A percentile compares a stretch with the other conserved stretches of the same genome.
phyloP scores from a whole-genome alignment of 2,888 invertebrate genomes.

The Congeria kusceri region DNA sequence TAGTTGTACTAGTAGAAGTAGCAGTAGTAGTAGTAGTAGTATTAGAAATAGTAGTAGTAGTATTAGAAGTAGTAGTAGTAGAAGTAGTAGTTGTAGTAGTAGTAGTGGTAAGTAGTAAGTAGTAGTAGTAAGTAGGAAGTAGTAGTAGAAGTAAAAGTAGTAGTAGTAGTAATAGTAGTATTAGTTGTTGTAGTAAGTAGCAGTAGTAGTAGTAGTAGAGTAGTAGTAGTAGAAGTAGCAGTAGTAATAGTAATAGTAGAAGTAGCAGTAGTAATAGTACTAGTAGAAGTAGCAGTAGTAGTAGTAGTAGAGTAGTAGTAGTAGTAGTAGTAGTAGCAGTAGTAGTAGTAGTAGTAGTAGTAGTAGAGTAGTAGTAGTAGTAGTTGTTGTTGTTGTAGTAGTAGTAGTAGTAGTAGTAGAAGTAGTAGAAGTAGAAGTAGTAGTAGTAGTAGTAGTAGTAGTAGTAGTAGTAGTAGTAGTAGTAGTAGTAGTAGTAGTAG shows the following conservation, averaged over 20 bases:
- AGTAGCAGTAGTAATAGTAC: constrained; percentile 22
- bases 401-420: constrained; percentile 33
- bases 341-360: no score
- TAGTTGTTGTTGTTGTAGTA: neutral
- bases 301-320: neutral
- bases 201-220: neutral
- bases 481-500: constrained; percentile 40
- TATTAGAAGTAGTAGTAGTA: no score
- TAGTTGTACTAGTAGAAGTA: no score
- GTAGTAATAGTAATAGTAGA: constrained; percentile 23
- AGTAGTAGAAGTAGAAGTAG: constrained; percentile 43
- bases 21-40: no score
- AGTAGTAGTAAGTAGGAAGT: neutral
- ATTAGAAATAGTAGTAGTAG: no score
- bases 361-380: neutral
- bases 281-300: constrained; percentile 24
- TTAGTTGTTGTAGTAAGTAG: no score
- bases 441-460: constrained; percentile 38
- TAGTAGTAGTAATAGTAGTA: no score
- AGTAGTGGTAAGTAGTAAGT: no score
- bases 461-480: constrained; percentile 47
- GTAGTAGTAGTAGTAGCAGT: no score
- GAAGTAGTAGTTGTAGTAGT: no score
- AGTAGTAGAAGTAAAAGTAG: no score
- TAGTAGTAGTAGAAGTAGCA: constrained; percentile 18